A percentile compares a stretch with the other conserved stretches of the same genome.
phyloP scores from a whole-genome alignment of 2,888 invertebrate species.

The Thalpophila matura region DNA sequence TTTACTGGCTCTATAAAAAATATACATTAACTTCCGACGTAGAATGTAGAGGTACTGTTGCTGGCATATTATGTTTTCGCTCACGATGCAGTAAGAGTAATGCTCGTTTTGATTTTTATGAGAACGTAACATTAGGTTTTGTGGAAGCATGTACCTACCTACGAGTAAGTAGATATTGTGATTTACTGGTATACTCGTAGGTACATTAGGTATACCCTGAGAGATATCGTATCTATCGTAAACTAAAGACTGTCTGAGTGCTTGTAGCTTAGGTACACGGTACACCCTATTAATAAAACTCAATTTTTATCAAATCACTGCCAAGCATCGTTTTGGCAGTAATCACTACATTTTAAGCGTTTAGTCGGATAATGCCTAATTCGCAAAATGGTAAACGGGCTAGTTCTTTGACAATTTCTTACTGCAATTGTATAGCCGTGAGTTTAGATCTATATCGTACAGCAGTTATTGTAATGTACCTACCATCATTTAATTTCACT shows the following conservation, averaged over 20 bases:
- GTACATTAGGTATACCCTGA: too few species aligned
- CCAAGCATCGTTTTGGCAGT: neutral
- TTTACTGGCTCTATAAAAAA: slow-evolving; percentile 67
- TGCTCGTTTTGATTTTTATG: slow-evolving; percentile 46
- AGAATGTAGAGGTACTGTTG: slow-evolving; percentile 42
- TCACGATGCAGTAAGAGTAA: slow-evolving; percentile 47
- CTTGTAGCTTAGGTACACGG: too few species aligned
- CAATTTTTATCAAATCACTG: neutral
- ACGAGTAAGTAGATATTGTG: neutral
- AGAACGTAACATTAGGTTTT: slow-evolving; percentile 21
- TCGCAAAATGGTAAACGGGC: too few species aligned
- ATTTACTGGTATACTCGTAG: slow-evolving; percentile 1
- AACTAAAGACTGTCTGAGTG: too few species aligned
- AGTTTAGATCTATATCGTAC: too few species aligned
- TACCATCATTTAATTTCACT: too few species aligned
- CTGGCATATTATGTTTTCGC: slow-evolving; percentile 44
- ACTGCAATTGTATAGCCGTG: too few species aligned
- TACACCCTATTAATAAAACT: neutral
- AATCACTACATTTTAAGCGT: neutral
- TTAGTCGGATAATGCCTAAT: too few species aligned
- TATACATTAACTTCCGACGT: slow-evolving; percentile 61
- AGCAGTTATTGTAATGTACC: too few species aligned
- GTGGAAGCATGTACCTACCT: slow-evolving; percentile 3
- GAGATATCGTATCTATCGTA: neutral
- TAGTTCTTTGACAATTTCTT: too few species aligned